Conservation (phyloP, 2,113 vertebrate species). For the Nothocercus nigrocapillus region DNA sequence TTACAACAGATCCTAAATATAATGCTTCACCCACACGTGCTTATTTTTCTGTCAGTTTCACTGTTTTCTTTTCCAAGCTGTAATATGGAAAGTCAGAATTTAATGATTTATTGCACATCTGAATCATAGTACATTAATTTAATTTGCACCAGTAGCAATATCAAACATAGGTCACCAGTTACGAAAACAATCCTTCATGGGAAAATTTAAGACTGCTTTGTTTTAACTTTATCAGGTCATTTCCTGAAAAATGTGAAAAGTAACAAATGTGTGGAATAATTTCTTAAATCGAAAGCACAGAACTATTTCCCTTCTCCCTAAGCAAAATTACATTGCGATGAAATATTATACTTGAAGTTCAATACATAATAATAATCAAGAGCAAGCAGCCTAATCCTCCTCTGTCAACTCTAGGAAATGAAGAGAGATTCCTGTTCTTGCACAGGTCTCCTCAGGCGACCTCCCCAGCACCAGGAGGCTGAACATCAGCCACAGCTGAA, state of each 20-base stretch:
- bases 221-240: slow-evolving; percentile 15
- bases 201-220: background rate
- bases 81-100: background rate
- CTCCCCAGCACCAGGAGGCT: background rate
- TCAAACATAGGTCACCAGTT: background rate
- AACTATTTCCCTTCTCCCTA: background rate
- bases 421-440: background rate
- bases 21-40: background rate
- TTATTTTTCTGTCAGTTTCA: background rate
- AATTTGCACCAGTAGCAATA: slow-evolving; percentile 1
- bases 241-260: background rate
- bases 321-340: background rate
- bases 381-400: slow-evolving; percentile 18
- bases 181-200: slow-evolving; percentile 7
- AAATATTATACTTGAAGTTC: slow-evolving; percentile 12
- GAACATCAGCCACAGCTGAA: background rate
- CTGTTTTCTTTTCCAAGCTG: background rate
- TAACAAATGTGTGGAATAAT: background rate
- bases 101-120: slow-evolving; percentile 1
- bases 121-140: slow-evolving; percentile 14
- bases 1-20: background rate
- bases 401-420: slow-evolving; percentile 17
- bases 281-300: background rate
- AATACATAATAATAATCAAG: slow-evolving; percentile 16
- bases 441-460: background rate